Base-by-base conservation (phyloP, 2,113 vertebrate genomes). In the Phalacrocorax aristotelis region DNA sequence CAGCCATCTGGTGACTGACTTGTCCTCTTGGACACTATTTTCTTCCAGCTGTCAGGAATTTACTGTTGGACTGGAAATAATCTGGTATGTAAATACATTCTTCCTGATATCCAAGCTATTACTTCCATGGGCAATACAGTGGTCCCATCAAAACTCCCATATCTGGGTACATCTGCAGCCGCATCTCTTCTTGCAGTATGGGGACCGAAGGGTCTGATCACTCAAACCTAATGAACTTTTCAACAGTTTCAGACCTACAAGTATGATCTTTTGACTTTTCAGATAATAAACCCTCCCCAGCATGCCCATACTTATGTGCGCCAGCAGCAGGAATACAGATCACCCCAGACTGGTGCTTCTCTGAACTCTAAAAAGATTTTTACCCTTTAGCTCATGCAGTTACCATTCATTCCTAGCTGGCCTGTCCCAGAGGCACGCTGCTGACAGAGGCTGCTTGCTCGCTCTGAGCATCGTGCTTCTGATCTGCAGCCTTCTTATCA, bases 31-130 rank as follows among this genome's bases (percentile, higher is more conserved):
- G 95, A 94, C 91, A 77, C 51, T 71, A 2, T 89, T 90, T 96
- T 79, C 79, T 89, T 93, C 87, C 91, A 96, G 95, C 92, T 97
- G 92, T 89, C 88, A 94, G 78, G 78, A 91, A 91, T 96, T 96
- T 95, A 90, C 40, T 91, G 32, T 36, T 83, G 74, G 58, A 83
- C 86, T 84, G 65, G 85, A 95, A 95, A 95, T 97, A 94, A 90
- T 95, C 94, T 72, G 58, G 74, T 93, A 93, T 94, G 96, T 94
- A 97, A 97, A 97, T 92, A 95, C 55, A 66, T 93, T 94, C 79
- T 94, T 90, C 66, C 7, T 72, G 51, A 84, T 92, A 87, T 54
- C 42, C 70, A 57, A 88, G 51, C 83, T 95, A 72, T 89, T 91
- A 79, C 58, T 95, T 95, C 46, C 70, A 54, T 29, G 32, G 72